phyloP scores from a whole-genome alignment of 2,888 invertebrate genomes.

The Hyalella azteca region DNA sequence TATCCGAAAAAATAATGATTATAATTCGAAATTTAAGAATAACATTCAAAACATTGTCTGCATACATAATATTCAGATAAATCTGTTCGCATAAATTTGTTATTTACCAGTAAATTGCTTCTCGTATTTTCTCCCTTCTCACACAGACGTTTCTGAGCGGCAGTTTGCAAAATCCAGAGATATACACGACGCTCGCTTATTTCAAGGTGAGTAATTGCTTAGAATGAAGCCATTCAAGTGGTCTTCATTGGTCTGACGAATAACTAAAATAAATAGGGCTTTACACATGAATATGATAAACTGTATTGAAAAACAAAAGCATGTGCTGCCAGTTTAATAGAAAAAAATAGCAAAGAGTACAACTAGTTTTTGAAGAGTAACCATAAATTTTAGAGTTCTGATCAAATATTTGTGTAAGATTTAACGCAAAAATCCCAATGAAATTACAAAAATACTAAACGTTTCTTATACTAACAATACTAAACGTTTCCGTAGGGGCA shows the following conservation, averaged over 20 bases:
- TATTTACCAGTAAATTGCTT: too few species aligned
- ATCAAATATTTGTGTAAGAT: neutral
- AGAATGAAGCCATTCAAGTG: too few species aligned
- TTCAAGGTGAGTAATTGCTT: slow-evolving; percentile 24
- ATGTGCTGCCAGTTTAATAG: too few species aligned
- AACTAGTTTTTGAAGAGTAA: neutral
- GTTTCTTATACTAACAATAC: neutral
- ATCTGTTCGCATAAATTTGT: too few species aligned
- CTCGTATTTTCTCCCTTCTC: too few species aligned
- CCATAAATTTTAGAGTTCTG: neutral
- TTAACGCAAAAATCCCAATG: neutral
- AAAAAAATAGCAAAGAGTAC: neutral
- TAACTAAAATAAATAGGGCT: too few species aligned
- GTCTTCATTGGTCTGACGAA: too few species aligned
- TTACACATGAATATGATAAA: neutral
- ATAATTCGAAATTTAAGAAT: too few species aligned
- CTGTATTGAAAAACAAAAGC: neutral
- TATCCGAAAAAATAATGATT: too few species aligned
- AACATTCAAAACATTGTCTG: too few species aligned
- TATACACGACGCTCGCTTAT: slow-evolving; percentile 22
- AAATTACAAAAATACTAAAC: neutral
- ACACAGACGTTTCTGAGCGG: neutral
- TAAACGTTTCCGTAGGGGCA: neutral
- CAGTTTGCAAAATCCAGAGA: slow-evolving; percentile 10
- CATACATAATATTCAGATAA: too few species aligned